A percentile compares a stretch with the other conserved stretches of the same genome.
Evolutionary conservation across 2,797 vertebrate species (phyloP).

Genomic region (Paratrypauchen microcephalus): DNA sequence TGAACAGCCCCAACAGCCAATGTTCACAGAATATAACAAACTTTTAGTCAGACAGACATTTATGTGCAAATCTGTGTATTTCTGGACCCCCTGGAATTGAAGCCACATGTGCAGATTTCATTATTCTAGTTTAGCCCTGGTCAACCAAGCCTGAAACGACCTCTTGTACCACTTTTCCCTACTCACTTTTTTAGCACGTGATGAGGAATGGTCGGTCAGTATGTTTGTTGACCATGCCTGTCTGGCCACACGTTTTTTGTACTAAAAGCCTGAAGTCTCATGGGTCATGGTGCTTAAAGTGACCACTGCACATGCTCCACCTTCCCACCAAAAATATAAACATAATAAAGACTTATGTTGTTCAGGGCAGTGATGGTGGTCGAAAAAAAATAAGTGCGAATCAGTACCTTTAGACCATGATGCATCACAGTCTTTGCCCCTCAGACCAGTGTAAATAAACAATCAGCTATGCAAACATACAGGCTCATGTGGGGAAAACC

Average conservation of each 20-base stretch:
- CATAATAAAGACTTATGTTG: constrained; percentile 60
- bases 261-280: constrained; percentile 58
- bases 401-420: constrained; percentile 45
- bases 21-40: constrained; percentile 11
- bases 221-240: constrained; percentile 60
- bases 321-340: constrained; percentile 57
- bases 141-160: constrained; percentile 54
- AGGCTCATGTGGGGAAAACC: constrained; percentile 52
- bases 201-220: constrained; percentile 59
- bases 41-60: constrained; percentile 45
- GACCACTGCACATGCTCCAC: constrained; percentile 47
- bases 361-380: constrained; percentile 36
- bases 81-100: constrained; percentile 38
- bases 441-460: constrained; percentile 71
- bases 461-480: constrained; percentile 74
- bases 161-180: constrained; percentile 47
- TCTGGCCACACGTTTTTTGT: constrained; percentile 40
- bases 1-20: constrained; percentile 12
- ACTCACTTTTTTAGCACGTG: constrained; percentile 56
- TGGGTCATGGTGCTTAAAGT: constrained; percentile 57
- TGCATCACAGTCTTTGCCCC: constrained; percentile 53
- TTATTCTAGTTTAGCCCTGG: constrained; percentile 46
- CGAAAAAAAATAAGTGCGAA: constrained; percentile 47
- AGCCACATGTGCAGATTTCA: constrained; percentile 47
- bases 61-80: constrained; percentile 38